phyloP scores from a whole-genome alignment of 2,888 invertebrate species.

The Andrena bucephala region DNA sequence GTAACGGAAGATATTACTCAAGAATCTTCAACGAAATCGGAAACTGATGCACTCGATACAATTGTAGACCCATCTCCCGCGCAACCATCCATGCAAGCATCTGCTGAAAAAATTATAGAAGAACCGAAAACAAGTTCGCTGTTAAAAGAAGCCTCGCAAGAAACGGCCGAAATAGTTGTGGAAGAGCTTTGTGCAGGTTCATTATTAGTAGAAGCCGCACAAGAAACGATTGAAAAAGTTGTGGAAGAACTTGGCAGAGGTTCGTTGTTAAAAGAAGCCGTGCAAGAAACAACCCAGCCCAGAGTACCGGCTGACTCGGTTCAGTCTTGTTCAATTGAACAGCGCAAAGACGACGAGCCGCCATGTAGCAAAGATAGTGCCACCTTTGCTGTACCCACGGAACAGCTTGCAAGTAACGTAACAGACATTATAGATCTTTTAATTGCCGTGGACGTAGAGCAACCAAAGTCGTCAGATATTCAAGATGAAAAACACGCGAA shows the following conservation, averaged over 20 bases:
- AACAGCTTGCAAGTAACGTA: conserved; percentile 1
- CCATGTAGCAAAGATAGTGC: conserved; percentile 11
- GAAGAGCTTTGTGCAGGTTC: conserved; percentile 11
- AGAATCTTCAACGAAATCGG: conserved; percentile 14
- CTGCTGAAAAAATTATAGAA: neutral
- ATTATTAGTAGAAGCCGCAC: conserved; percentile 5
- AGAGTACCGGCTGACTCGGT: neutral
- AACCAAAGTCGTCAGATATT: conserved; percentile 18
- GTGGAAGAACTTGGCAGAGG: conserved; percentile 6
- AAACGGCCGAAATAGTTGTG: neutral
- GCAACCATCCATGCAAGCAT: conserved; percentile 3
- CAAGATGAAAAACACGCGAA: conserved; percentile 54
- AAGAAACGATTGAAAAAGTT: conserved; percentile 7
- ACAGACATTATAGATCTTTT: conserved; percentile 19
- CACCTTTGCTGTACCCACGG: neutral
- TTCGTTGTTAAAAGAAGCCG: conserved; percentile 4
- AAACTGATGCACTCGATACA: conserved; percentile 16
- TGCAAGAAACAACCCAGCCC: conserved; percentile 8
- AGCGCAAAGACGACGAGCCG: conserved; percentile 12
- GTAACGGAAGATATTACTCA: conserved; percentile 20
- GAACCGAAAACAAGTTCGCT: conserved; percentile 11
- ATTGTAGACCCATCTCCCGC: conserved; percentile 3
- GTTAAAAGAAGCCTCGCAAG: conserved; percentile 7
- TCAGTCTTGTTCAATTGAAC: conserved; percentile 15
- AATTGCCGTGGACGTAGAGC: conserved; percentile 18